Conservation (phyloP, 2,797 vertebrate species). For the Enteromius paludinosus region DNA sequence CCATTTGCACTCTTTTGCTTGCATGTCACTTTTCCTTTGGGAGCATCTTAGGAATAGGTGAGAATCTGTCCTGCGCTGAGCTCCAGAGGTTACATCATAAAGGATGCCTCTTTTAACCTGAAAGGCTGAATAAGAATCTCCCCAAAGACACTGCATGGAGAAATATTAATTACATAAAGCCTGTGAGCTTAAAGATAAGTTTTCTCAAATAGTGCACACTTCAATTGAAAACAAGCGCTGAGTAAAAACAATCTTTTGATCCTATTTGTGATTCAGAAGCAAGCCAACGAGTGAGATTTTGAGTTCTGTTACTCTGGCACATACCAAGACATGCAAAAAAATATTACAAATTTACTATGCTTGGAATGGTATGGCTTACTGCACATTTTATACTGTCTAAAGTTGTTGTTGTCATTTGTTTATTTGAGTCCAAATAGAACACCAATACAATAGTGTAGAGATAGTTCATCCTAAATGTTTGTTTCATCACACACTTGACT, state of each 20-base stretch:
- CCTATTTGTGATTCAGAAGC: slow-evolving; percentile 13
- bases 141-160: not conserved
- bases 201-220: not conserved
- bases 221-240: slow-evolving; percentile 2
- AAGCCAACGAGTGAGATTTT: not conserved
- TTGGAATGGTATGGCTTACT: not conserved
- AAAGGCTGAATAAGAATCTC: slow-evolving; percentile 16
- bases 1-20: slow-evolving; percentile 21
- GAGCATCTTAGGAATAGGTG: slow-evolving; percentile 17
- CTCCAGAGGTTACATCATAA: slow-evolving; percentile 20
- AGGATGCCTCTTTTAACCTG: not conserved
- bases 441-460: not conserved
- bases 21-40: slow-evolving; percentile 5
- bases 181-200: not conserved
- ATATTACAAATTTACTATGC: not conserved
- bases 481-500: not conserved
- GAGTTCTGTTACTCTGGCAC: not conserved
- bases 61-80: slow-evolving; percentile 2
- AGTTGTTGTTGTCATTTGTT: not conserved
- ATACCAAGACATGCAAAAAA: not conserved
- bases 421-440: not conserved
- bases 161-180: not conserved
- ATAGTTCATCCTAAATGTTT: not conserved
- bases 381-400: not conserved
- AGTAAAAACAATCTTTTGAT: slow-evolving; percentile 1